Evolutionary conservation across 2,888 invertebrate genomes (phyloP).

Genomic region (Acleris laterana): DNA sequence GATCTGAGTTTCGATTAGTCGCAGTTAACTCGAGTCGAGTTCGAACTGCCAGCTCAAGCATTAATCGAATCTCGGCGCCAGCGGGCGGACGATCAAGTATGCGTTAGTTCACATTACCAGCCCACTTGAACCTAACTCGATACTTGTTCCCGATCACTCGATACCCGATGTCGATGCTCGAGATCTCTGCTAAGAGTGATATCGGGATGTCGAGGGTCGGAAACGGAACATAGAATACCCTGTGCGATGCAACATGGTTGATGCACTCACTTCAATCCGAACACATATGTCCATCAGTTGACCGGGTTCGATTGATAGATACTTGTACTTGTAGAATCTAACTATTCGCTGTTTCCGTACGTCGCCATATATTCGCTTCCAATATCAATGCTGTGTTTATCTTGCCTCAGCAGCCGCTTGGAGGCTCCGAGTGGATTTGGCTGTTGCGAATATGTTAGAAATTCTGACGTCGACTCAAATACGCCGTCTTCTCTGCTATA

Average conservation of each 20-base stretch:
- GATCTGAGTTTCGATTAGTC: constrained; percentile 67
- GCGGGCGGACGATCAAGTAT: constrained; percentile 69
- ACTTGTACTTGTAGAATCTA: constrained; percentile 11
- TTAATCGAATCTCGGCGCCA: constrained; percentile 79
- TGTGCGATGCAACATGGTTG: constrained; percentile 39
- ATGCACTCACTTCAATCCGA: constrained; percentile 47
- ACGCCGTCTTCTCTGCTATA: not conserved
- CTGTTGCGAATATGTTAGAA: constrained; percentile 7
- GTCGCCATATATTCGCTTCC: constrained; percentile 23
- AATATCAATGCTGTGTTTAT: constrained; percentile 33
- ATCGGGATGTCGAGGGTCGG: constrained; percentile 66
- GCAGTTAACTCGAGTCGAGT: constrained; percentile 64
- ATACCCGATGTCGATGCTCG: constrained; percentile 67
- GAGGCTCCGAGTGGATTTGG: constrained; percentile 19
- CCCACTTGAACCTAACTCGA: constrained; percentile 67
- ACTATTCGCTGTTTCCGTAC: constrained; percentile 21
- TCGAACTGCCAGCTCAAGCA: constrained; percentile 65
- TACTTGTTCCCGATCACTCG: constrained; percentile 68
- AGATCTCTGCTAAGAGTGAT: constrained; percentile 71
- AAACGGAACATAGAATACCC: constrained; percentile 45
- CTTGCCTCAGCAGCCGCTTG: constrained; percentile 24
- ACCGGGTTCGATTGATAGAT: constrained; percentile 16
- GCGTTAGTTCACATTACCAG: constrained; percentile 74
- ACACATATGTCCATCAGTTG: constrained; percentile 19
- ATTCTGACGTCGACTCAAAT: constrained; percentile 1